Base-by-base conservation (phyloP, 2,797 vertebrate genomes). In the Acanthurus lineatus region DNA sequence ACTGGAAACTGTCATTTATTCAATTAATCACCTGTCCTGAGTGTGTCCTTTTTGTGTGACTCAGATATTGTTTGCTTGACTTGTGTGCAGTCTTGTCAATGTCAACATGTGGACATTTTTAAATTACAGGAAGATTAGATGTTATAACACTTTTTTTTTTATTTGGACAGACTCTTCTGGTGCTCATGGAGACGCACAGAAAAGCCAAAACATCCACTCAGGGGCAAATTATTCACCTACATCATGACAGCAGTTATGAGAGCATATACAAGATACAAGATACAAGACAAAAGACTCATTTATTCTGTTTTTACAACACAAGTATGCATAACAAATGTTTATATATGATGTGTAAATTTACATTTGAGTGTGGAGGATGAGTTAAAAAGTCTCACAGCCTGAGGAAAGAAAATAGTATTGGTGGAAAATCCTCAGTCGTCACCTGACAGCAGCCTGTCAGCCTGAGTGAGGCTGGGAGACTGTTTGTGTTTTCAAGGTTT, bases 181-280 rank as follows among this genome's bases (percentile, higher is more conserved):
- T 32, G 5, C 28, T 32, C 28, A 0, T 11, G 17, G 42, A 56
- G 63, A 68, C 35, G 3, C 0, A 19, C 9, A 9, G n/a, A 20
- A 42, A 58, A 61, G 66, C 0, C 9, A 28, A 19, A 70, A 16
- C 45, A 53, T 67, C 54, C 69, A 35, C 42, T 57, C 42, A 47
- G 15, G 53, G 65, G 45, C 42, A 22, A 25, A 40, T 63, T 16
- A 68, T 9, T 63, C 5, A 12, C 9, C 19, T 25, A 12, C 35
- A 48, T 42, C 56, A 66, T 51, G 16, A 14, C 17, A 53, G 35
- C 20, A 40, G 20, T 35, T 10, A 51, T 45, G 19, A 19, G 22
- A 66, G 5, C 3, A 47, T 3, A 38, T 9, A 59, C 28, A 32
- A 32, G 28, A 32, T 32, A 32, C 28, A 5, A 4, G 28, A 32